Base-by-base conservation (phyloP, 2,113 vertebrate genomes). In the Salvelinus sp. region DNA sequence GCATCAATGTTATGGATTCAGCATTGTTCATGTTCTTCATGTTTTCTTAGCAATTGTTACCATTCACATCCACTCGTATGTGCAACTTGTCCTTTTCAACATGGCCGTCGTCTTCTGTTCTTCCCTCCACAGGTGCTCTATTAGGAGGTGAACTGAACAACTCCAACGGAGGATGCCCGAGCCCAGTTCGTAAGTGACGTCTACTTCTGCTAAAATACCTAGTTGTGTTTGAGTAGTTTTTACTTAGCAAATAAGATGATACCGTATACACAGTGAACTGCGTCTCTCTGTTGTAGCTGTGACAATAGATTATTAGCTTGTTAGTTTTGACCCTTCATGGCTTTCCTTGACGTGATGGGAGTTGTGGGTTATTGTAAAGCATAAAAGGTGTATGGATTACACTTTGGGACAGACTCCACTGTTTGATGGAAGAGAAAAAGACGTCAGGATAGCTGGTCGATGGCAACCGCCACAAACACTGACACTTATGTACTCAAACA, bases 141-240 rank as follows among this genome's bases (percentile, higher is more conserved):
- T 94, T 99, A 0, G 97, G 97, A 44, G 96, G 96, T 12, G 97
- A 99, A 81, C 88, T 98, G 79, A 96, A 91, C 91, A 98, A 92
- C 89, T 96, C 96, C 5, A 99, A 98, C 0, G 97, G 97, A 88
- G 96, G 95, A 83, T 99, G 97, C 80, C 97, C 96, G 0, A 99
- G 97, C 87, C 97, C 97, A 5, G 97, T 99, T 14, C 95, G 97
- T 99, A 85, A 99, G 97, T 96, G 72, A 33, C 65, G 10, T 66
- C 54, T 57, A 20, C 18, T 57, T 57, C 14, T 57, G 54, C 38
- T 44, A 44, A 44, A 44, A 44, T 44, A 6, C 50, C 50, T 54
- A 54, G 50, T 18, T 50, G 48, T 50, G 48, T 14, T 14, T 54
- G 16, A 54, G 1, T 54, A 1, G 12, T 54, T 54, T 54, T 54